Base-by-base conservation (phyloP, 2,888 invertebrate genomes). In the Drosophila affinis region DNA sequence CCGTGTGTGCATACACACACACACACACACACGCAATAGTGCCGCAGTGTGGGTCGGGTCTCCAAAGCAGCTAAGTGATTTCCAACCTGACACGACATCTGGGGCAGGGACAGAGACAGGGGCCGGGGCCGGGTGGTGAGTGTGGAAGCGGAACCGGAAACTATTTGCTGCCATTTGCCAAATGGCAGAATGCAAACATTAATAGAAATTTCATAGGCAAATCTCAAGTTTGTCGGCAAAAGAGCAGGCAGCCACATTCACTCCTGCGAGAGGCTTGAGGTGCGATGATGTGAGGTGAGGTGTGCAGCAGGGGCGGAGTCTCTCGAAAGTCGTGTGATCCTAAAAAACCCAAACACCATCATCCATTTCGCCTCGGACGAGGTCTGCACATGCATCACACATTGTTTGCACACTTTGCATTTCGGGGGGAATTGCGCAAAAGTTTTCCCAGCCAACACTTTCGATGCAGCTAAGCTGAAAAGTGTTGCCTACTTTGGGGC, bases 341-440 rank as follows among this genome's bases (percentile, higher is more conserved):
- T 52, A 44, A 72, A 62, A 56, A 63, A 58, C 17, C 45, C 39
- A 68, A 63, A 55, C 48, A 24, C 24, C 29, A 44, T 44, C 14
- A 14, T 32, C 73, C 73, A 72, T 57, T 62, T 72, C 44, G 63
- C 45, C 53, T 64, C 72, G 71, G 68, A 64, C 62, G 59, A 71
- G 59, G 70, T 57, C 72, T 71, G 83, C 78, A 85, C 81, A 77
- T 85, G 82, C 88, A 85, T 73, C 87, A 80, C 79, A 74, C 67
- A 89, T 89, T 88, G 89, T 88, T 88, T 75, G 89, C 87, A 76
- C 85, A 89, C 85, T 89, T 88, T 75, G 85, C 82, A 88, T 88
- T 89, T 85, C 77, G 87, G 70, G 67, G 76, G 78, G 81, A 78
- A 88, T 82, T 87, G 87, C 63, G 77, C 63, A 72, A 88, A 89